Base-by-base conservation (phyloP, 1,140 invertebrate species). In the Tetramorium simillimum region DNA sequence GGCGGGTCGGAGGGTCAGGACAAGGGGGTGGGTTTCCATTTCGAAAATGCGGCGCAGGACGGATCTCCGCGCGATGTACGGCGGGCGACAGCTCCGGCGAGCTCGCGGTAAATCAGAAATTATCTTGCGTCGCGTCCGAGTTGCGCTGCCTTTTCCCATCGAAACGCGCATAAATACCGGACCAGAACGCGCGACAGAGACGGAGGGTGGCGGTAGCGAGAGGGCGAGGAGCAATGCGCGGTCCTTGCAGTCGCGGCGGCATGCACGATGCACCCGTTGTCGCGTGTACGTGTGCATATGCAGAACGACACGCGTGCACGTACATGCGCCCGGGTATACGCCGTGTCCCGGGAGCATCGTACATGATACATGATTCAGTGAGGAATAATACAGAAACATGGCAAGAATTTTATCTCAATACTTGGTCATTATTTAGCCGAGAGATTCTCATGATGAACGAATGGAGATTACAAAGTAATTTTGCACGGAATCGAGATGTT, bases 91-190 rank as follows among this genome's bases (percentile, higher is more conserved):
- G 85, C 78, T 65, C 56, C 80, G 86, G 77, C 80, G 87, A 86
- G 69, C 62, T 73, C 86, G 87, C 94, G 92, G 93, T 95, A 95
- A 95, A 95, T 95, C 95, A 95, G 94, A 93, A 94, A 95, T 95
- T 95, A 95, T 95, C 95, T 95, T 92, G 85, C 89, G 93, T 92
- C 92, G 92, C 91, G 92, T 88, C 91, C 92, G 89, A 91, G 90
- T 89, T 84, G 75, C 89, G 88, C 89, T 94, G 94, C 93, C 94
- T 95, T 94, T 94, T 94, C 92, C 94, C 93, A 94, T 95, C 92
- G 92, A 93, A 93, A 93, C 91, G 86, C 91, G 92, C 94, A 95
- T 95, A 95, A 94, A 95, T 94, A 94, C 91, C 85, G 67, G 43
- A 62, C 85, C 73, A 33, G 70, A 46, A 69, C 43, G 73, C 63